A percentile compares a stretch with the other conserved stretches of the same genome.
Evolutionary conservation across 1,140 invertebrate genomes (phyloP).

Genomic region (Argopecten irradians): DNA sequence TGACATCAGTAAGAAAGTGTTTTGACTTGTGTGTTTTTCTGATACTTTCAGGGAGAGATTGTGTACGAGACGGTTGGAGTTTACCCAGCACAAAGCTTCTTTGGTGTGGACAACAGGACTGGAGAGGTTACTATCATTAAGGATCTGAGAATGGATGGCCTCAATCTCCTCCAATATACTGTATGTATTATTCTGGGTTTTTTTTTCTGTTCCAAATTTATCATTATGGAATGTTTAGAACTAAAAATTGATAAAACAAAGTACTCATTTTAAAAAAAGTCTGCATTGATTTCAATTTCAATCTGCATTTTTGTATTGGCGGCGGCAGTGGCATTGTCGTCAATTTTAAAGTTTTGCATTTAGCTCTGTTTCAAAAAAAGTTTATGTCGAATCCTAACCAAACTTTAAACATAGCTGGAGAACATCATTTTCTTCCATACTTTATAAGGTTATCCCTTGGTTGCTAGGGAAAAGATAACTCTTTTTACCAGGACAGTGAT

Average conservation of each 20-base stretch:
- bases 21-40: neutral
- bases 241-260: neutral
- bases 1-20: too few species aligned
- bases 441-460: too few species aligned
- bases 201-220: neutral
- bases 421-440: too few species aligned
- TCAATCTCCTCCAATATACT: conserved; percentile 49
- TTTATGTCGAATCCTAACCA: too few species aligned
- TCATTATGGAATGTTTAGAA: neutral
- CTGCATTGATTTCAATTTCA: neutral
- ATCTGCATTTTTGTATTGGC: neutral
- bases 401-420: too few species aligned
- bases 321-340: too few species aligned
- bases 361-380: too few species aligned
- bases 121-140: conserved; percentile 59
- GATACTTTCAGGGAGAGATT: conserved; percentile 57
- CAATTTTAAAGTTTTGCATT: too few species aligned
- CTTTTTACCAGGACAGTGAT: too few species aligned
- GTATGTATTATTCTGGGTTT: conserved; percentile 53
- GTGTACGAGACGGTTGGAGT: conserved; percentile 61
- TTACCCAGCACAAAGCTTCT: conserved; percentile 67
- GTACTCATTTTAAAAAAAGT: neutral
- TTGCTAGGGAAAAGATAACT: too few species aligned
- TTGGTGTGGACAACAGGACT: conserved; percentile 56
- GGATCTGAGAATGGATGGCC: conserved; percentile 58